A percentile compares a stretch with the other conserved stretches of the same genome.
Conservation (phyloP, 2,113 vertebrate species). For the Etia nguti region DNA sequence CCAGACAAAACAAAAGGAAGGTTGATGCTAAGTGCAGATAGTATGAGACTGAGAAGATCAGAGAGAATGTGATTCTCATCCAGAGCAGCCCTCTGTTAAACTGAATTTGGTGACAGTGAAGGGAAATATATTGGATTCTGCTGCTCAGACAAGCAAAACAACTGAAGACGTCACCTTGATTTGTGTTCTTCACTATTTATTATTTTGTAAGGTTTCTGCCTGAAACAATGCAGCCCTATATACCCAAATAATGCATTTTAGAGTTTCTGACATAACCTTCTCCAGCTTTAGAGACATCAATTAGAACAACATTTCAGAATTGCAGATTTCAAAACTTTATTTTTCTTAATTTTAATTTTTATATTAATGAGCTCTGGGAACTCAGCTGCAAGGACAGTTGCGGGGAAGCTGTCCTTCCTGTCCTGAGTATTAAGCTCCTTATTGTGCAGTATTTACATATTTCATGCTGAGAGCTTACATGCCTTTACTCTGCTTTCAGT, state of each 20-base stretch:
- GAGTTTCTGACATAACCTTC: neutral
- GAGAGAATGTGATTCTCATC: neutral
- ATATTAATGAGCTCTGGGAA: neutral
- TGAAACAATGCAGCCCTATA: neutral
- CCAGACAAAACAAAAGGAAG: neutral
- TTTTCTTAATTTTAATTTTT: neutral
- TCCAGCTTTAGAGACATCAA: neutral
- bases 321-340: neutral
- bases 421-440: accelerated
- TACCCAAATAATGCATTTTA: neutral
- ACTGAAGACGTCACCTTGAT: neutral
- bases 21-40: neutral
- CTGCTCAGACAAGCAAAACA: accelerated
- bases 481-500: neutral
- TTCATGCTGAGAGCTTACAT: accelerated
- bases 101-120: neutral
- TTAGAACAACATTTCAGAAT: neutral
- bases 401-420: neutral
- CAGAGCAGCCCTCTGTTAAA: neutral
- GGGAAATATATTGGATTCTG: neutral
- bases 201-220: neutral
- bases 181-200: neutral
- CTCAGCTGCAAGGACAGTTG: neutral
- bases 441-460: neutral
- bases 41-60: neutral